Conservation (phyloP, 2,888 invertebrate species). For the Trypoxylon attenuatum region DNA sequence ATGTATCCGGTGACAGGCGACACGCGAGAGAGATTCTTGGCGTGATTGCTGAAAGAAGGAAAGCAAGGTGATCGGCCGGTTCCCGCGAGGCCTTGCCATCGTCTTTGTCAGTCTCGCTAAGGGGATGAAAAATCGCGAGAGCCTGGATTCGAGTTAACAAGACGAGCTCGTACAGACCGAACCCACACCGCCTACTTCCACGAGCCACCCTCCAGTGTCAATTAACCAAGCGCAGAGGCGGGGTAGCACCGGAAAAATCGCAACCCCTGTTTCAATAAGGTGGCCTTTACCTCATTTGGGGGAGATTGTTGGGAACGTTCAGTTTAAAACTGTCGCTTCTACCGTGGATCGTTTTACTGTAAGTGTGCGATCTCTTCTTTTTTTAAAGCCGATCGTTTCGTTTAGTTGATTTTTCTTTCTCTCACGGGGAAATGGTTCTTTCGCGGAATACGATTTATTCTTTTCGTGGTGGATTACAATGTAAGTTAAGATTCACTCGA, state of each 20-base stretch:
- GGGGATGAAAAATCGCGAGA: slow-evolving; percentile 73
- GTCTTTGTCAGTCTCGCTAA: slow-evolving; percentile 61
- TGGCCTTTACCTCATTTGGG: slow-evolving; percentile 75
- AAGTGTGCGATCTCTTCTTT: slow-evolving; percentile 64
- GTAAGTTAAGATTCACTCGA: background rate
- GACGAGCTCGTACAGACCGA: slow-evolving; percentile 65
- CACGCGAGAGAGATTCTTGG: slow-evolving; percentile 60
- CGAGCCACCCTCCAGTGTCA: slow-evolving; percentile 68
- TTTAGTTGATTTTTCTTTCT: background rate
- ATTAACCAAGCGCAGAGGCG: slow-evolving; percentile 70
- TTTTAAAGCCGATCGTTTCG: slow-evolving; percentile 37
- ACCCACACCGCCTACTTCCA: slow-evolving; percentile 22
- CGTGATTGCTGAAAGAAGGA: slow-evolving; percentile 36
- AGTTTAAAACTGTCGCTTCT: slow-evolving; percentile 72
- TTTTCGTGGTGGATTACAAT: background rate
- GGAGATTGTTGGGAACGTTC: slow-evolving; percentile 72
- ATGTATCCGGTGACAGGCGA: slow-evolving; percentile 48
- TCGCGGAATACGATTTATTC: background rate
- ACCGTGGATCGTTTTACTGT: slow-evolving; percentile 68
- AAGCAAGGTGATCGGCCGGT: slow-evolving; percentile 62
- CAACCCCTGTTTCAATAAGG: slow-evolving; percentile 75
- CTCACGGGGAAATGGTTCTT: background rate
- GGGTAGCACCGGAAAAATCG: slow-evolving; percentile 70
- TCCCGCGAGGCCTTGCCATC: slow-evolving; percentile 40
- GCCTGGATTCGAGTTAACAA: slow-evolving; percentile 73